These are phyloP conservation scores for Oreochromis spilurus DNA, from an alignment of 2,113 vertebrate genomes.

Conservation along the genomic window DNA sequence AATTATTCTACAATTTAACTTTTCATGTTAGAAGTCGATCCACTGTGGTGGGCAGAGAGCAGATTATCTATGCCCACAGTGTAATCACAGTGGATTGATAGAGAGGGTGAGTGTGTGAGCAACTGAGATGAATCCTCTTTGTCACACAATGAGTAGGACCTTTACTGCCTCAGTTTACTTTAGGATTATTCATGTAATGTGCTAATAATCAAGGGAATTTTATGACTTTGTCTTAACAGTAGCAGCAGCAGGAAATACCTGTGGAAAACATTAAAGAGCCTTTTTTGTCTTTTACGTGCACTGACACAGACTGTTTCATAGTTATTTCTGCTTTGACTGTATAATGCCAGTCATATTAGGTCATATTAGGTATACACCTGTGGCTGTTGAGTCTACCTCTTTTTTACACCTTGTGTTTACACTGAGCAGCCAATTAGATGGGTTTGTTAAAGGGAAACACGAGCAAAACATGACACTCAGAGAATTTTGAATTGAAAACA, in stretches of 20 bases:
- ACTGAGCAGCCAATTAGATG: neutral
- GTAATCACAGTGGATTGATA: constrained; percentile 21
- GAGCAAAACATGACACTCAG: neutral
- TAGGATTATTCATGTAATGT: constrained; percentile 1
- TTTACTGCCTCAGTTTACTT: neutral
- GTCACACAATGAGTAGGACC: constrained; percentile 3
- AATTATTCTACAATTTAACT: constrained; percentile 17
- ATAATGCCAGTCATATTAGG: neutral
- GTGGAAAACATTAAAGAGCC: neutral
- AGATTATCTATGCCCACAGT: constrained; percentile 1
- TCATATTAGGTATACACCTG: neutral
- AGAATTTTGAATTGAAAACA: neutral
- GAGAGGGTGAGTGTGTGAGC: neutral
- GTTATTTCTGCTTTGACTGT: neutral
- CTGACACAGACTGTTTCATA: neutral
- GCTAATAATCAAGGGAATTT: neutral
- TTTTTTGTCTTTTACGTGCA: neutral
- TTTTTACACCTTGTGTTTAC: neutral
- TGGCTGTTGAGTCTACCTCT: neutral
- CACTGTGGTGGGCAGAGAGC: neutral
- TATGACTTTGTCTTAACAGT: neutral
- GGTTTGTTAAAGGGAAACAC: neutral
- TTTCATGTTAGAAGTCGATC: neutral
- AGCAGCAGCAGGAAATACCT: neutral
- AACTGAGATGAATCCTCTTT: constrained; percentile 45